Conservation (phyloP, 35 echinoderm and acorn worm genomes). For the Apostichopus californicus region DNA sequence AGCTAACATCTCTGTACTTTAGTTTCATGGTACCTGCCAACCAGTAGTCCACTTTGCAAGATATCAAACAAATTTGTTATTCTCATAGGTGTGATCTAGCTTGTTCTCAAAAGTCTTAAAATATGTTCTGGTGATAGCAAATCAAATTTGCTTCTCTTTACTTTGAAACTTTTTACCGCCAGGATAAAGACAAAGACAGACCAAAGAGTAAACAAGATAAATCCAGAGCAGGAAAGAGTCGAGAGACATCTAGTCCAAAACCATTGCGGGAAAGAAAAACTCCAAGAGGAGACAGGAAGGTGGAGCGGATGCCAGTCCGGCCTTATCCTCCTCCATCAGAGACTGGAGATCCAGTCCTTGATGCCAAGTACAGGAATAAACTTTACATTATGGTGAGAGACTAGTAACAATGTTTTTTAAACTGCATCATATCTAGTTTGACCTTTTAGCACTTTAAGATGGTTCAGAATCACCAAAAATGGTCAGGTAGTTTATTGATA, state of each 20-base stretch:
- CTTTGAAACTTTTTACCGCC: background rate
- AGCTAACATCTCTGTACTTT: too few relatives aligned
- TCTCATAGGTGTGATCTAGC: too few relatives aligned
- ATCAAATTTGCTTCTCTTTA: too few relatives aligned
- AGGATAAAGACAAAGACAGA: slow-evolving; percentile 97
- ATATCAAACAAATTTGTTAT: too few relatives aligned
- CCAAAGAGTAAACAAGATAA: slow-evolving; percentile 94
- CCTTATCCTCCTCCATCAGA: slow-evolving; percentile 69
- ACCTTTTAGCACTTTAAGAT: too few relatives aligned
- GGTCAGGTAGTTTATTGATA: too few relatives aligned
- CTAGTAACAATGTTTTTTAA: background rate
- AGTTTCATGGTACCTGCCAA: too few relatives aligned
- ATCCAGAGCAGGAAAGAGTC: slow-evolving; percentile 38
- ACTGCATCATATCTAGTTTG: too few relatives aligned
- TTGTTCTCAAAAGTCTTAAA: too few relatives aligned
- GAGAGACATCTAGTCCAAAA: slow-evolving; percentile 63
- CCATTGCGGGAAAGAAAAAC: slow-evolving; percentile 68
- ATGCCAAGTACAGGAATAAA: slow-evolving; percentile 96
- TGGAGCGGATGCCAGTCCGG: slow-evolving; percentile 1
- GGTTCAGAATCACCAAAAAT: too few relatives aligned
- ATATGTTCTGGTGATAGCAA: too few relatives aligned
- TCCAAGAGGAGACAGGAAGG: slow-evolving; percentile 61
- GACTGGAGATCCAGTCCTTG: slow-evolving; percentile 87
- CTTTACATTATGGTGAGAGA: slow-evolving; percentile 91
- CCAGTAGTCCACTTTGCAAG: too few relatives aligned